Conservation (phyloP, 2,113 vertebrate genomes). For the Cyanoliseus patagonus region DNA sequence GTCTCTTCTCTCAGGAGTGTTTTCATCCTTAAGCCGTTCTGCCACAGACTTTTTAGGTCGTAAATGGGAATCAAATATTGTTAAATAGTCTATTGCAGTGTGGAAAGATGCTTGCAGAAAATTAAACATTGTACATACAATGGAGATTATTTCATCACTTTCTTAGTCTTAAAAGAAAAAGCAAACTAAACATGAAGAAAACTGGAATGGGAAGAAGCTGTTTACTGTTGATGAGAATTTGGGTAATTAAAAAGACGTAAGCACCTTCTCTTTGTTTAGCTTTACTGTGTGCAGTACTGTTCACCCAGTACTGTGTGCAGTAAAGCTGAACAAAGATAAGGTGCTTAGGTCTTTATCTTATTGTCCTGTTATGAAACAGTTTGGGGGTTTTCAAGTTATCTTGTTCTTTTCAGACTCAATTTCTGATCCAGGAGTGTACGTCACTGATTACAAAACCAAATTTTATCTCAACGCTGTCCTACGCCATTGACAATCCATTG, state of each 20-base stretch:
- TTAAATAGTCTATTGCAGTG: neutral
- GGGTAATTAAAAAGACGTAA: neutral
- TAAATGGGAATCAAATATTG: neutral
- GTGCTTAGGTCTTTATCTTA: neutral
- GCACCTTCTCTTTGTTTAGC: neutral
- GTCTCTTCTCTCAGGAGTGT: neutral
- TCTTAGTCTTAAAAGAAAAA: neutral
- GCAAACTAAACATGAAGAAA: neutral
- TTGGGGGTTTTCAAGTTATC: neutral
- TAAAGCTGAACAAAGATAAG: neutral
- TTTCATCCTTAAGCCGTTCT: neutral
- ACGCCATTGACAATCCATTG: slow-evolving; percentile 99
- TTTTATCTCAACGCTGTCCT: slow-evolving; percentile 98
- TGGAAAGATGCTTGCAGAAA: neutral
- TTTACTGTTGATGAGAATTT: neutral
- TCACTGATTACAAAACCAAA: slow-evolving; percentile 99
- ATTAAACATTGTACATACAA: neutral
- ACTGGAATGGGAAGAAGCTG: neutral
- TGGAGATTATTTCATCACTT: neutral
- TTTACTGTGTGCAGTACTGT: neutral
- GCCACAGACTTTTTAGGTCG: neutral
- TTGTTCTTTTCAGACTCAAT: slow-evolving; percentile 89
- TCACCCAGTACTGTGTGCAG: neutral
- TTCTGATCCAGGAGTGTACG: slow-evolving; percentile 99
- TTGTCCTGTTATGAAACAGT: neutral